A percentile compares a stretch with the other conserved stretches of the same genome.
Evolutionary conservation across 1,140 invertebrate species (phyloP).

Genomic region (Caerostris extrusa): DNA sequence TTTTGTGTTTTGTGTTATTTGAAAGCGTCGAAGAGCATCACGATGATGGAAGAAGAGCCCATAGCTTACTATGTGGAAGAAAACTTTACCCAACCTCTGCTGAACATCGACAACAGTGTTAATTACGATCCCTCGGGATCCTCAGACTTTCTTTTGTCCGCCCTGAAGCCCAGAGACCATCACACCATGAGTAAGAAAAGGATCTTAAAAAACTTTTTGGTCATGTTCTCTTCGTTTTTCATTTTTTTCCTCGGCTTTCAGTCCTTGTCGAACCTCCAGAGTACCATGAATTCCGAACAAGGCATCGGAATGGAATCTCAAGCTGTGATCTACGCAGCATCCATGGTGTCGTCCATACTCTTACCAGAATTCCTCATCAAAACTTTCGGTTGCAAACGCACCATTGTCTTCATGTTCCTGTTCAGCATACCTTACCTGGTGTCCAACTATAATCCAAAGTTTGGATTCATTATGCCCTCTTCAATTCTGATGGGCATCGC

Average conservation of each 20-base stretch:
- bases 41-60: conserved; percentile 65
- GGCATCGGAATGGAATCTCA: conserved; percentile 67
- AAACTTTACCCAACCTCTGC: not conserved
- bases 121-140: not conserved
- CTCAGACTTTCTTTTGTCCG: not conserved
- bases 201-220: conserved; percentile 92
- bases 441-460: conserved; percentile 56
- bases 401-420: conserved; percentile 27
- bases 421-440: conserved; percentile 50
- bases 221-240: conserved; percentile 93
- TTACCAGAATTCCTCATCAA: conserved; percentile 64
- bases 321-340: conserved; percentile 37
- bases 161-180: not conserved
- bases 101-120: not conserved
- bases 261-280: conserved; percentile 84
- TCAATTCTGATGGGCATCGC: conserved; percentile 58
- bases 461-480: conserved; percentile 37
- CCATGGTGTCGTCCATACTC: conserved; percentile 52
- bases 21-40: not conserved
- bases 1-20: not conserved
- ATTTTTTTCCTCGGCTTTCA: conserved; percentile 97
- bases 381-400: conserved; percentile 62
- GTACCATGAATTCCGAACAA: conserved; percentile 64
- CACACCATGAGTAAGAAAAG: conserved; percentile 86
- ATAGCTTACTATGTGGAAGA: conserved; percentile 40